These are phyloP conservation scores for Phalacrocorax pelagicus DNA, from an alignment of 2,113 vertebrate genomes.

Conservation along the genomic window DNA sequence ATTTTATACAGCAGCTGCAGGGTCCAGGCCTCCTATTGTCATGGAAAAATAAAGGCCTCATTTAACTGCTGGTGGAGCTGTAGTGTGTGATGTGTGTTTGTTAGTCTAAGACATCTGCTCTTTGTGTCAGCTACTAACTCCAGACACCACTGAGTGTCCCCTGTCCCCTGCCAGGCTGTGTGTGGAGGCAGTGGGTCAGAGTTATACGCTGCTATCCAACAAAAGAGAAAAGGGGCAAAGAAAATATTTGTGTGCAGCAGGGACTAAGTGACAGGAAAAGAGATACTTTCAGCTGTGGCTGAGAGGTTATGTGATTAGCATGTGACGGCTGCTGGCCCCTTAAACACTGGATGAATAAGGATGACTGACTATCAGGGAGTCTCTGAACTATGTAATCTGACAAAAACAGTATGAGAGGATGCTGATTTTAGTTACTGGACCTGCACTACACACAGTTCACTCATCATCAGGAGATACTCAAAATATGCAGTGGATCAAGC, in stretches of 20 bases:
- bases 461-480: slow-evolving; percentile 1
- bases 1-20: slow-evolving; percentile 63
- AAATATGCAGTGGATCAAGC: slow-evolving; percentile 7
- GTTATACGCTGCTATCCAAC: neutral
- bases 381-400: slow-evolving; percentile 23
- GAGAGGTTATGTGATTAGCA: slow-evolving; percentile 43
- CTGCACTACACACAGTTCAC: neutral
- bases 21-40: slow-evolving; percentile 70
- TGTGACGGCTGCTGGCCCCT: slow-evolving; percentile 5
- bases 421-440: slow-evolving; percentile 16
- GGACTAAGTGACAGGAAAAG: neutral
- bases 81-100: slow-evolving; percentile 72
- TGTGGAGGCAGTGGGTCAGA: slow-evolving; percentile 47
- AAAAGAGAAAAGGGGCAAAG: slow-evolving; percentile 54
- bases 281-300: neutral
- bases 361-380: slow-evolving; percentile 33
- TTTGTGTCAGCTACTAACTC: slow-evolving; percentile 74
- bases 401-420: slow-evolving; percentile 27
- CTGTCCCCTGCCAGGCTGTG: slow-evolving; percentile 42
- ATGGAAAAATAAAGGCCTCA: slow-evolving; percentile 58
- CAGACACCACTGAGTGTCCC: slow-evolving; percentile 56
- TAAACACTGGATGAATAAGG: slow-evolving; percentile 9
- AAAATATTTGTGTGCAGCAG: slow-evolving; percentile 54
- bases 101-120: slow-evolving; percentile 82
- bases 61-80: slow-evolving; percentile 65